These are phyloP conservation scores for Ispidina picta DNA, from an alignment of 2,797 vertebrate species.

Conservation along the genomic window DNA sequence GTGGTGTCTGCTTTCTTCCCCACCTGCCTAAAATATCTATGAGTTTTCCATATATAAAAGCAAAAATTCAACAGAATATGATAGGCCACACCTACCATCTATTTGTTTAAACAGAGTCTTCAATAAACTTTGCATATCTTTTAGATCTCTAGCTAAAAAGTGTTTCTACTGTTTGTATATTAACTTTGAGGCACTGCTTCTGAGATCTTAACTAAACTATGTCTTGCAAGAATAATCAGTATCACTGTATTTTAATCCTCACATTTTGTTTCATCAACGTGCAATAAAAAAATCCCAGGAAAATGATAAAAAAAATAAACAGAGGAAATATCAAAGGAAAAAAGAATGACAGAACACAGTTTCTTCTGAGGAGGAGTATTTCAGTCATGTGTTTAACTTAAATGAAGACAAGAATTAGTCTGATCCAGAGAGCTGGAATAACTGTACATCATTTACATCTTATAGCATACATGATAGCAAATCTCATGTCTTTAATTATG, in stretches of 20 bases:
- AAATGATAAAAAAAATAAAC: not conserved
- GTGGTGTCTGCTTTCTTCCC: constrained; percentile 33
- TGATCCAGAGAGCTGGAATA: not conserved
- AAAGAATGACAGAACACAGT: not conserved
- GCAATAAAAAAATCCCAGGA: not conserved
- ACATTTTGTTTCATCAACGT: not conserved
- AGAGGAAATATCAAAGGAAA: not conserved
- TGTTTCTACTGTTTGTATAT: constrained; percentile 11
- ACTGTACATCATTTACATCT: not conserved
- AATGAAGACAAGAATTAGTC: not conserved
- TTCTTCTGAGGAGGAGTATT: not conserved
- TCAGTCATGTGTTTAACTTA: not conserved
- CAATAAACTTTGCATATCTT: constrained; percentile 44
- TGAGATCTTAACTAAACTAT: constrained; percentile 9
- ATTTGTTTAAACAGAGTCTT: constrained; percentile 48
- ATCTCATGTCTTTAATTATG: not conserved
- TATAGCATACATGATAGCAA: not conserved
- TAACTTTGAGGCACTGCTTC: constrained; percentile 32
- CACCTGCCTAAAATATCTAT: constrained; percentile 10
- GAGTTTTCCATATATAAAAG: constrained; percentile 32
- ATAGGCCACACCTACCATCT: not conserved
- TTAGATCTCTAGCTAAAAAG: constrained; percentile 30
- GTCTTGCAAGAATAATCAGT: not conserved
- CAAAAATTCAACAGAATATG: constrained; percentile 36
- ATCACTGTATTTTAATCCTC: not conserved